Evolutionary conservation across 2,888 invertebrate genomes (phyloP), one percentile per base, ranked within the genome.

Genomic region (Xylota sylvarum): DNA sequence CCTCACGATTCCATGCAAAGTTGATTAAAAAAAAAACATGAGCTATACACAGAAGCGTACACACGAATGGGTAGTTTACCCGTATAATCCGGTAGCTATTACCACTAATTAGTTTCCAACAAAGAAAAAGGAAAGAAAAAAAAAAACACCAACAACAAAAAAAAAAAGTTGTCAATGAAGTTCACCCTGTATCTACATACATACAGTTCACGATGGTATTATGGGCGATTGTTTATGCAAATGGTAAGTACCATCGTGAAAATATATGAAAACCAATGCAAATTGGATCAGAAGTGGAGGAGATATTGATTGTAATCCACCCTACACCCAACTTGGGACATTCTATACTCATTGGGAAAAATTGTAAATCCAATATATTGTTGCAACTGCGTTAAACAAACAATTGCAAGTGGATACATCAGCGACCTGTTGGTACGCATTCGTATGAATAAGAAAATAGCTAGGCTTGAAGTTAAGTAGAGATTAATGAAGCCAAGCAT

Each of bases 1-100:
- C 56, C 69, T 56, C 69, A 70, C 69, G 69, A 70, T 70, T 70
- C 55, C 46, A 46, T 56, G 69, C 56, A 43, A 70, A 56, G 69
- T 70, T 56, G 32, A 70, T 70, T 56, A 69, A 55, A 43, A 43
- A 43, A 43, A 43, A 43, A 43, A 52, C 23, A 30, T 55, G 14
- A 17, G 32, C 35, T 14, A 14, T 5, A 58, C 17, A 35, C 19
- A 55, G 1, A 55, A 30, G 10, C 55, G 32, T 17, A 35, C 17
- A 37, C 35, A 19, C 7, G 5, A 58, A 58, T 58, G 17, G 56
- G 14, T 17, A 5, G n/a, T 35, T 35, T n/a, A 32, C 35, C 32
- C 17, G 32, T 37, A 30, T 58, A 35, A 58, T 35, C 56, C 35
- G 56, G 35, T 17, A 32, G 17, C 32, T 14, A 30, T 32, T 58